Conservation (phyloP, 2,113 vertebrate genomes). For the Stercorarius parasiticus region DNA sequence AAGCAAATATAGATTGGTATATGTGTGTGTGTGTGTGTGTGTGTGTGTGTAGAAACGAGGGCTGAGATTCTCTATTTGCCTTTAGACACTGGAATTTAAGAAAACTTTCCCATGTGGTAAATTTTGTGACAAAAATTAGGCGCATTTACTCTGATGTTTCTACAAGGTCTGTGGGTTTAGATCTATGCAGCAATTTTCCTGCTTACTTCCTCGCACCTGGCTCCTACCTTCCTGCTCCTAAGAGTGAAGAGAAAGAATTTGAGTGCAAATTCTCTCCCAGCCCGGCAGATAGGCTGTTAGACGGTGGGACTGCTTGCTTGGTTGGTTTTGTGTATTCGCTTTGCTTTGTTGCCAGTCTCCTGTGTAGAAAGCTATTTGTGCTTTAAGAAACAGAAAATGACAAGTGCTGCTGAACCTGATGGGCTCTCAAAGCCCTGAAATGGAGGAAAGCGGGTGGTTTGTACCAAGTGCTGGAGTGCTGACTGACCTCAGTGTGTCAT, state of each 20-base stretch:
- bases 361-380: conserved; percentile 1
- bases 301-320: background rate
- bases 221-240: background rate
- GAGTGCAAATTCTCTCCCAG: background rate
- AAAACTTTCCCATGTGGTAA: background rate
- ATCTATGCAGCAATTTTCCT: background rate
- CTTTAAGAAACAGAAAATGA: conserved; percentile 19
- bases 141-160: background rate
- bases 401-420: background rate
- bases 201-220: background rate
- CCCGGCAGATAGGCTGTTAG: background rate
- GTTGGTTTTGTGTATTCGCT: background rate
- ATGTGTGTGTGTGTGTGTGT: background rate
- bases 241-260: background rate
- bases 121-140: background rate
- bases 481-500: background rate
- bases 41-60: background rate
- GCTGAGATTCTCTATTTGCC: background rate
- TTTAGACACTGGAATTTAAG: background rate
- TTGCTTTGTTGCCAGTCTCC: background rate
- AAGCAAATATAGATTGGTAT: background rate
- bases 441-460: background rate
- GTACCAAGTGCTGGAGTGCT: accelerated
- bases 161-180: background rate
- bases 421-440: background rate